Base-by-base conservation (phyloP, 2,797 vertebrate genomes). In the Hyperoplus lanceolatus region DNA sequence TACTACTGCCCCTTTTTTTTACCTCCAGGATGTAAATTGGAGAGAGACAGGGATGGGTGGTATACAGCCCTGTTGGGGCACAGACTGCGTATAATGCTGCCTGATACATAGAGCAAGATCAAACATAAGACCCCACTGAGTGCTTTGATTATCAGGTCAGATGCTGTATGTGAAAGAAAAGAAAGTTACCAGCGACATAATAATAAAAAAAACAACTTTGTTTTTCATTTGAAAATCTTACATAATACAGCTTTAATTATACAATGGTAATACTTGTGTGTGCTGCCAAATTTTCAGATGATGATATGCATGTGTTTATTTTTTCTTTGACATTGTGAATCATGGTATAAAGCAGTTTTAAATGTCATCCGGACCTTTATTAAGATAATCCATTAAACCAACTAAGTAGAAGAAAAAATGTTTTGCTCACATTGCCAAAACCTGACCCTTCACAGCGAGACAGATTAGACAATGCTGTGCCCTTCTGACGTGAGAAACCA, bases 401-500 rank as follows among this genome's bases (percentile, higher is more conserved):
- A 77, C 58, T 21, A 11, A 14, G 39, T 38, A 8, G 53, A 66
- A 29, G 36, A 69, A 71, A 80, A 48, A 10, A 64, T 54, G 46
- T 50, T 78, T 84, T 74, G 8, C 48, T 79, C 43, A 50, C 58
- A 6, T 73, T 63, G 59, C 70, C 54, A 76, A 70, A 75, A 59
- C 38, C 56, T 63, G 36, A 39, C 15, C 70, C 42, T 75, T 42
- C 29, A 50, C 60, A 70, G 55, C 3, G 42, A 77, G 80, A 84
- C 75, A 70, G 67, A 86, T 81, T 76, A 78, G 81, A 90, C 79
- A 77, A 76, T 81, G 83, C 84, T 48, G 54, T 89, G 87, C 82
- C 90, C 91, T 92, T 93, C 82, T 80, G 72, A 89, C 91, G 86
- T 80, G 82, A 82, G 83, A 50, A 82, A 82, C 83, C 74, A 79